Conservation (phyloP, 64 coral and sea anemone species). For the Dendrophyllia cribrosa region DNA sequence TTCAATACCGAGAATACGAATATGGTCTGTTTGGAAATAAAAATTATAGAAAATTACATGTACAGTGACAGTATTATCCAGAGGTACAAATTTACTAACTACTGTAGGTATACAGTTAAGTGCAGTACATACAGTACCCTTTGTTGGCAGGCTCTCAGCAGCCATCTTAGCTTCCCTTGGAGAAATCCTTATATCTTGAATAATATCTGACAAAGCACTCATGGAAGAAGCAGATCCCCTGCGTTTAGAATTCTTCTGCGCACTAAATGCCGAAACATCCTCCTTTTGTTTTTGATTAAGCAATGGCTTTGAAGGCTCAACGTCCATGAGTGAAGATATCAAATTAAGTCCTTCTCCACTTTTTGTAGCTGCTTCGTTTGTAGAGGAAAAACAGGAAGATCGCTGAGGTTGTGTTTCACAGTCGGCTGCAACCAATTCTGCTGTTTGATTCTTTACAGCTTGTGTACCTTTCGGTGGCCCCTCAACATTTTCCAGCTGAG, state of each 20-base stretch:
- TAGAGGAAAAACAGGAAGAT: background rate
- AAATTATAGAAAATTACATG: too few relatives aligned
- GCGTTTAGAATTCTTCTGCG: background rate
- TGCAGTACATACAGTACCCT: background rate
- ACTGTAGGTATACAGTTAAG: too few relatives aligned
- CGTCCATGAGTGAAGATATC: background rate
- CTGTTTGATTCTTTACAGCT: background rate
- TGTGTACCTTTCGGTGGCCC: background rate
- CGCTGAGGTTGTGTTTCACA: background rate
- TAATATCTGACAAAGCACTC: conserved; percentile 24
- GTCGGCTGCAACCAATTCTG: background rate
- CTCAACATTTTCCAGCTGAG: background rate
- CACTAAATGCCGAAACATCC: background rate
- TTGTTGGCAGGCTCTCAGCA: background rate
- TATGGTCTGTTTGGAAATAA: too few relatives aligned
- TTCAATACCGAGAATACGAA: too few relatives aligned
- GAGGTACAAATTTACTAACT: too few relatives aligned
- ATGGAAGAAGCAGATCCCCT: conserved; percentile 24
- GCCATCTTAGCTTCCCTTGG: conserved; percentile 9
- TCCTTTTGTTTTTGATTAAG: background rate
- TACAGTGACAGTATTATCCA: too few relatives aligned
- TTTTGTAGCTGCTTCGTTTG: background rate
- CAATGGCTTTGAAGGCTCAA: background rate
- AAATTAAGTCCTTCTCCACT: conserved; percentile 7
- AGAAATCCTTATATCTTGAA: conserved; percentile 37